These are phyloP conservation scores for Diarsia rubi DNA, from an alignment of 2,888 invertebrate genomes.

Conservation along the genomic window DNA sequence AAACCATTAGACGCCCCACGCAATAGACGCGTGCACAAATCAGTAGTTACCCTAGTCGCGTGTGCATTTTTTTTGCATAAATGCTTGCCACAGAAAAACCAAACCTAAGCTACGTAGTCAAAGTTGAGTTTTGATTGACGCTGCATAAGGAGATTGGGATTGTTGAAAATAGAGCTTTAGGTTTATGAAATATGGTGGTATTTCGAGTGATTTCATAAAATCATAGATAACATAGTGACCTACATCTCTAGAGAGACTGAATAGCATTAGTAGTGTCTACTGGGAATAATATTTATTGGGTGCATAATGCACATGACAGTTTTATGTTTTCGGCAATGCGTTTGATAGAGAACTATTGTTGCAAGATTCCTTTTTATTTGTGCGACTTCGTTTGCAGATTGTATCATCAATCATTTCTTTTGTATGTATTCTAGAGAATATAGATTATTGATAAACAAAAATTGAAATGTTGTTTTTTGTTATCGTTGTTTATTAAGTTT, in stretches of 20 bases:
- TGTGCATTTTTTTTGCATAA: conserved; percentile 43
- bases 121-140: conserved; percentile 52
- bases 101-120: conserved; percentile 40
- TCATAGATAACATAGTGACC: conserved; percentile 85
- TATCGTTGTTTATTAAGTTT: not conserved
- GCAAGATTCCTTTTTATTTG: conserved; percentile 77
- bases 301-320: conserved; percentile 90
- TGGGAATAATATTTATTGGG: conserved; percentile 89
- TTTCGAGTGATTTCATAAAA: conserved; percentile 66
- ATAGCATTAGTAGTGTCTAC: conserved; percentile 83
- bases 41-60: conserved; percentile 38
- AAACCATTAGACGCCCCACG: conserved; percentile 84
- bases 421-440: conserved; percentile 5
- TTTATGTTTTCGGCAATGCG: conserved; percentile 88
- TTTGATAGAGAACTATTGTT: conserved; percentile 79
- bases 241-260: conserved; percentile 89
- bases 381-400: conserved; percentile 58
- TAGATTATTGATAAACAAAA: conserved; percentile 40
- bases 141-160: conserved; percentile 37
- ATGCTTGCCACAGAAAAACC: conserved; percentile 11
- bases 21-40: conserved; percentile 82
- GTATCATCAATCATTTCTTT: conserved; percentile 64
- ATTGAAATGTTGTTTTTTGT: conserved; percentile 21
- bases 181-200: conserved; percentile 66
- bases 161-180: conserved; percentile 74